These are phyloP conservation scores for Ceryle rudis DNA, from an alignment of 2,797 vertebrate species.

Conservation along the genomic window DNA sequence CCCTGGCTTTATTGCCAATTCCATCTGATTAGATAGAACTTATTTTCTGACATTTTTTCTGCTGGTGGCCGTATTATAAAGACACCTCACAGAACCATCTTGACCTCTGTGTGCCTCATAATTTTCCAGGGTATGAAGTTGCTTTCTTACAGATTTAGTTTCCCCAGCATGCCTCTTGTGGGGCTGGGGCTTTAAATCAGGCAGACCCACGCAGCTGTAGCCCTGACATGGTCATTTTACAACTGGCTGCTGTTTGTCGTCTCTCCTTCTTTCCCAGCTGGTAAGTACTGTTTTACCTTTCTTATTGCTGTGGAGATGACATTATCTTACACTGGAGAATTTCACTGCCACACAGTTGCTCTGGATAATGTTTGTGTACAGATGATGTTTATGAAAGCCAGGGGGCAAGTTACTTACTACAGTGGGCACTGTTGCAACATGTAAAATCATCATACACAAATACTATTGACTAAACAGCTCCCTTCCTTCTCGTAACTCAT, in stretches of 20 bases:
- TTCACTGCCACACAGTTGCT: slow-evolving; percentile 30
- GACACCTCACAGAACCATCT: slow-evolving; percentile 19
- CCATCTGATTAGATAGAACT: slow-evolving; percentile 44
- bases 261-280: slow-evolving; percentile 52
- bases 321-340: slow-evolving; percentile 70
- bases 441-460: slow-evolving; percentile 61
- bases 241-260: slow-evolving; percentile 64
- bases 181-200: slow-evolving; percentile 61
- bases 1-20: slow-evolving; percentile 15
- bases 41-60: slow-evolving; percentile 43
- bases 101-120: slow-evolving; percentile 34
- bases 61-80: not conserved
- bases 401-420: slow-evolving; percentile 60
- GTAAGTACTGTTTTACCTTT: slow-evolving; percentile 54
- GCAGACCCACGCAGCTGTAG: slow-evolving; percentile 49
- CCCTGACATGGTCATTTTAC: slow-evolving; percentile 52
- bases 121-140: slow-evolving; percentile 32
- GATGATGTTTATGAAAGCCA: slow-evolving; percentile 73
- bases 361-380: slow-evolving; percentile 68
- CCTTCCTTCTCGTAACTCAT: slow-evolving; percentile 57
- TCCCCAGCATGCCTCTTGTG: slow-evolving; percentile 33
- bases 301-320: slow-evolving; percentile 62
- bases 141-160: slow-evolving; percentile 17
- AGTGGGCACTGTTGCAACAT: slow-evolving; percentile 32
- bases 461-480: slow-evolving; percentile 48